Percentiles rank a stretch among this genome's conserved stretches.
Conservation (phyloP, 2,888 invertebrate species). For the Perithous albicinctus region DNA sequence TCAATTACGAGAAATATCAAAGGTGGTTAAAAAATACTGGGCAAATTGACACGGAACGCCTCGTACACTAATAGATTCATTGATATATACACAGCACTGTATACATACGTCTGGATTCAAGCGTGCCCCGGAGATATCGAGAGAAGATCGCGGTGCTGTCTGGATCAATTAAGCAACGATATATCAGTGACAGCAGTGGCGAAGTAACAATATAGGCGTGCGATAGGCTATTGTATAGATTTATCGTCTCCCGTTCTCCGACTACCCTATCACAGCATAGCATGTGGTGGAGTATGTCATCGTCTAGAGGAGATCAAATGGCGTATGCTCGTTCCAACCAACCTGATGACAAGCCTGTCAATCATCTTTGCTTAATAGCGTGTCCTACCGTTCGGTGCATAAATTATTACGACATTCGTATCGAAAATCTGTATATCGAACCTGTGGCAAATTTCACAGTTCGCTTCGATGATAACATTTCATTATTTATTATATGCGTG, state of each 20-base stretch:
- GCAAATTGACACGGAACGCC: neutral
- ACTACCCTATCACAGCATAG: neutral
- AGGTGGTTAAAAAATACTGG: neutral
- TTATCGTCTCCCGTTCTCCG: slow-evolving; percentile 37
- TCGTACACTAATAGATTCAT: slow-evolving; percentile 1
- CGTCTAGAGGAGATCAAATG: slow-evolving; percentile 1
- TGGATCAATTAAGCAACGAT: slow-evolving; percentile 66
- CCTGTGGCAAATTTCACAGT: neutral
- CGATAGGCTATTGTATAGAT: slow-evolving; percentile 51
- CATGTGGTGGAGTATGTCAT: neutral
- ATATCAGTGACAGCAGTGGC: slow-evolving; percentile 57
- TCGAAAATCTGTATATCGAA: neutral
- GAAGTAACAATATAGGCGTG: slow-evolving; percentile 45
- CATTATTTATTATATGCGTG: neutral
- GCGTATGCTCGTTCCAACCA: neutral
- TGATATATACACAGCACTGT: slow-evolving; percentile 27
- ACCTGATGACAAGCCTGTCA: slow-evolving; percentile 30
- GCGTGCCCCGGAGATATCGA: slow-evolving; percentile 53
- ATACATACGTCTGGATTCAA: slow-evolving; percentile 46
- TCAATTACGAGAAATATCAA: neutral
- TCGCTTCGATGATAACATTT: neutral
- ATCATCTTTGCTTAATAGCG: slow-evolving; percentile 14
- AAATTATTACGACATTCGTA: neutral
- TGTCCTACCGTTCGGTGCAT: neutral
- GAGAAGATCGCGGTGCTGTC: slow-evolving; percentile 51